Conservation (phyloP, 2,113 vertebrate species). For the Onychostruthus taczanowskii region DNA sequence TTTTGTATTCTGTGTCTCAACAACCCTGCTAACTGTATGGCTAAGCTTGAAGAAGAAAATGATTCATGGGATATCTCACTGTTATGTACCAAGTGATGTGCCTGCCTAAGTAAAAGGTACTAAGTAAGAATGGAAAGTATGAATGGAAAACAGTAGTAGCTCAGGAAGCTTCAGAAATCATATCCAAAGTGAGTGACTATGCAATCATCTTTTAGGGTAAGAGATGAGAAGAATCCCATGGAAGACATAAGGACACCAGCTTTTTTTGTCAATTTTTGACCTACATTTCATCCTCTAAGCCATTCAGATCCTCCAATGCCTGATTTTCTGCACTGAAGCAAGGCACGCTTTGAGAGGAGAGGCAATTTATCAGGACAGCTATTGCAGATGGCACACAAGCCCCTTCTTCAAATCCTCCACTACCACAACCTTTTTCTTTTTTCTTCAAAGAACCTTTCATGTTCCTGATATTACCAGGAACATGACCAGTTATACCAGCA, state of each 20-base stretch:
- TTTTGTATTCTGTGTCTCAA: not conserved
- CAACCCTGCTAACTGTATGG: not conserved
- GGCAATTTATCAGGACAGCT: not conserved
- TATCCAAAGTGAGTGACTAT: not conserved
- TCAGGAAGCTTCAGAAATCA: not conserved
- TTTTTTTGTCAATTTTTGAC: not conserved
- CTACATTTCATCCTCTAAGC: not conserved
- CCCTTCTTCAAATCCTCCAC: not conserved
- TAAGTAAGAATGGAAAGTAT: not conserved
- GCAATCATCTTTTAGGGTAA: not conserved
- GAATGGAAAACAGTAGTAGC: not conserved
- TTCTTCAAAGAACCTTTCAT: not conserved
- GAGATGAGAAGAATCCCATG: not conserved
- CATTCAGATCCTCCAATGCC: not conserved
- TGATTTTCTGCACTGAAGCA: not conserved
- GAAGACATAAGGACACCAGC: not conserved
- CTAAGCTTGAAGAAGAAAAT: not conserved
- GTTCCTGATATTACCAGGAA: not conserved
- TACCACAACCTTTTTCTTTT: not conserved
- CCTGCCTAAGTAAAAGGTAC: not conserved
- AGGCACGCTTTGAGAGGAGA: not conserved
- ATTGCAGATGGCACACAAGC: not conserved
- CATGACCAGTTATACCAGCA: not conserved
- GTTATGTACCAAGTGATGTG: not conserved
- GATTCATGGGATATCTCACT: not conserved